Evolutionary conservation across 2,888 invertebrate species (phyloP).

Genomic region (Bellardia bayeri): DNA sequence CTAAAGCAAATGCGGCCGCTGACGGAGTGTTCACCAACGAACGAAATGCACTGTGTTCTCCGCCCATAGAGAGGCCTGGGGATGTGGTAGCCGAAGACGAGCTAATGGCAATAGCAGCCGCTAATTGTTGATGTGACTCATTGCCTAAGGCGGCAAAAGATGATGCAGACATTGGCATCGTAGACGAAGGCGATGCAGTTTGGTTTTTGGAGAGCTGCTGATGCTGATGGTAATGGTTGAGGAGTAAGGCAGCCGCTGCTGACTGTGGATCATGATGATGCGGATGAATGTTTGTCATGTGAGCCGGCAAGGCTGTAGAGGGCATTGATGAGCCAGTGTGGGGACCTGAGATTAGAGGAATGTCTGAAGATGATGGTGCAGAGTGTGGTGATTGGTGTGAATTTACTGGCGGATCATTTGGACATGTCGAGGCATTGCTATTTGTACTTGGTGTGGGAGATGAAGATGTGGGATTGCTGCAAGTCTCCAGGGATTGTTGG

Average conservation of each 20-base stretch:
- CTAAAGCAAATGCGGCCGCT: conserved; percentile 86
- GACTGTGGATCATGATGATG: conserved; percentile 73
- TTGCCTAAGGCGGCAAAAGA: conserved; percentile 59
- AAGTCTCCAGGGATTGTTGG: conserved; percentile 77
- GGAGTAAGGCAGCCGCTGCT: conserved; percentile 79
- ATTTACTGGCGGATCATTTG: conserved; percentile 74
- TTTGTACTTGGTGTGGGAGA: conserved; percentile 82
- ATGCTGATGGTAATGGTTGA: conserved; percentile 82
- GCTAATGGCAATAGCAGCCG: conserved; percentile 75
- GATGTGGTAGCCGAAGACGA: conserved; percentile 80
- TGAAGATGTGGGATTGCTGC: conserved; percentile 71
- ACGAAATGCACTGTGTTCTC: conserved; percentile 95
- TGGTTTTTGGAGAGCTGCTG: conserved; percentile 79
- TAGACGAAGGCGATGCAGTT: conserved; percentile 18
- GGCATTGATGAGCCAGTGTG: conserved; percentile 46
- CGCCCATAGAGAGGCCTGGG: conserved; percentile 89
- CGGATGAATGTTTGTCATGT: conserved; percentile 62
- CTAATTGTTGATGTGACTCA: conserved; percentile 75
- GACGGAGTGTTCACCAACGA: conserved; percentile 89
- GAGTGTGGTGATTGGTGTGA: conserved; percentile 77
- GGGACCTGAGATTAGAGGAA: conserved; percentile 19
- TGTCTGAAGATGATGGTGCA: conserved; percentile 38
- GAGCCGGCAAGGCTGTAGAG: conserved; percentile 54
- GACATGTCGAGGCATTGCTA: conserved; percentile 80
- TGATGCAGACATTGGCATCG: conserved; percentile 68